Evolutionary conservation across 2,113 vertebrate species (phyloP).

Genomic region (Recurvirostra avosetta): DNA sequence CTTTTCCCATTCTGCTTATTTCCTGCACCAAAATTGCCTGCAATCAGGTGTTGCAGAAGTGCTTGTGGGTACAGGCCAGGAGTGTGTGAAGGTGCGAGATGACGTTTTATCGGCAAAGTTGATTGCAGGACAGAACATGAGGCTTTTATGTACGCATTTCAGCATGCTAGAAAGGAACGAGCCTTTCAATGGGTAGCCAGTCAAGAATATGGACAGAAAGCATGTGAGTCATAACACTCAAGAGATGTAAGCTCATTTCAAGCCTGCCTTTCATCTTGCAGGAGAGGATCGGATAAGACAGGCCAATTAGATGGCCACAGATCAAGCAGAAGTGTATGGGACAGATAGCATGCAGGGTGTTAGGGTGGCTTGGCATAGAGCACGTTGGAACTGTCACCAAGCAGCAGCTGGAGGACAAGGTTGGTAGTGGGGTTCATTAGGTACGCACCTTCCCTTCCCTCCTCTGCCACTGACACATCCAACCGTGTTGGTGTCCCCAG

Average conservation of each 20-base stretch:
- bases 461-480: not conserved
- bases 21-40: accelerated
- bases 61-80: not conserved
- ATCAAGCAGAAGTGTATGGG: no score
- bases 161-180: not conserved
- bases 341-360: not conserved
- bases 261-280: not conserved
- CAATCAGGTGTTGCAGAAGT: not conserved
- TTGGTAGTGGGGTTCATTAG: not conserved
- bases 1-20: not conserved
- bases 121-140: not conserved
- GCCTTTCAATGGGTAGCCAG: not conserved
- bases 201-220: not conserved
- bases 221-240: not conserved
- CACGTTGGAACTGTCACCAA: not conserved
- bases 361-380: not conserved
- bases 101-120: not conserved
- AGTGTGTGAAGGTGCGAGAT: not conserved
- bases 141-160: not conserved
- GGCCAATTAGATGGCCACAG: not conserved
- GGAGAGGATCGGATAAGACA: not conserved
- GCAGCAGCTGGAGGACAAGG: not conserved
- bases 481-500: not conserved
- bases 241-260: not conserved
- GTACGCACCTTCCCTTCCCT: not conserved